These are phyloP conservation scores for Ceyx margarethae DNA, from an alignment of 2,113 vertebrate species.

Conservation along the genomic window DNA sequence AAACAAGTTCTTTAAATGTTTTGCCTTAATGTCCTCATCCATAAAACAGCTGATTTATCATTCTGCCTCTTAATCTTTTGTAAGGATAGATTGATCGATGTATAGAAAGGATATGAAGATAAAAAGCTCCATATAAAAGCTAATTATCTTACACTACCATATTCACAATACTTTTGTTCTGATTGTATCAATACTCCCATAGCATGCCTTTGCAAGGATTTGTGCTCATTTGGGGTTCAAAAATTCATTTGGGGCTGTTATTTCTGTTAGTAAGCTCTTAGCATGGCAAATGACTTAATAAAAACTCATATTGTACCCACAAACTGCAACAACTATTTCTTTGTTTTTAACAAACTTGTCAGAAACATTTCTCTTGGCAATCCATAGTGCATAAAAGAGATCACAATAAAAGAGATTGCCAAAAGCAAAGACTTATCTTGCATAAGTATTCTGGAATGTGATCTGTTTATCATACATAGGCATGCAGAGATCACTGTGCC, in stretches of 20 bases:
- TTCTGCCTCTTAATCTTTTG: neutral
- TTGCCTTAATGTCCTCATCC: neutral
- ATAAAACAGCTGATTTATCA: neutral
- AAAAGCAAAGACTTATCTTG: neutral
- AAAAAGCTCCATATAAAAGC: neutral
- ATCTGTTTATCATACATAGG: neutral
- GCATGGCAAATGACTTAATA: neutral
- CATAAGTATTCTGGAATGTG: neutral
- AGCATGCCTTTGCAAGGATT: neutral
- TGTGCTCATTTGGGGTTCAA: neutral
- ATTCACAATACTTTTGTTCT: neutral
- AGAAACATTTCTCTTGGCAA: neutral
- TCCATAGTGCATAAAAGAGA: neutral
- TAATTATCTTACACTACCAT: neutral
- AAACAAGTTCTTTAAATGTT: neutral
- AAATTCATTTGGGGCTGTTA: neutral
- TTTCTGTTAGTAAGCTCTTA: neutral
- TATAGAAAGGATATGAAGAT: neutral
- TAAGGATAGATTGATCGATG: neutral
- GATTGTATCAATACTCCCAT: neutral
- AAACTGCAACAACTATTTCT: neutral
- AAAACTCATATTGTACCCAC: neutral
- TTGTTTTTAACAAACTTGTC: neutral
- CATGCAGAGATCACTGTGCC: neutral
- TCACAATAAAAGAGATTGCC: neutral